Conservation (phyloP, 2,888 invertebrate genomes). For the Tenthredo distinguenda region DNA sequence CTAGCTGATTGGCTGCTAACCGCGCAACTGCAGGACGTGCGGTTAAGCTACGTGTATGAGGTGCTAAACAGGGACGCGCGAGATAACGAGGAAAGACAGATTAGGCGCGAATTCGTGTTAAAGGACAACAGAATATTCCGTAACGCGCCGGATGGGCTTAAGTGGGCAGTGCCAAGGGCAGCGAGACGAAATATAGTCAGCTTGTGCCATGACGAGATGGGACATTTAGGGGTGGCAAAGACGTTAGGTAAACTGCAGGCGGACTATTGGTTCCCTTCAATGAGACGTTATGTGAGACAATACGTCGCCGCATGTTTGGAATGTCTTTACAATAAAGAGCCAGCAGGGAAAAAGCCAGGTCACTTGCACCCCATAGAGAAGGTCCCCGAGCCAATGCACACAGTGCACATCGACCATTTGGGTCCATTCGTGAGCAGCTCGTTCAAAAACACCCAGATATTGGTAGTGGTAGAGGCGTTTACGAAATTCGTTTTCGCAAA, state of each 20-base stretch:
- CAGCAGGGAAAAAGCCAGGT: conserved; percentile 50
- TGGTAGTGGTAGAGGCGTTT: conserved; percentile 51
- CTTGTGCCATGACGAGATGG: conserved; percentile 57
- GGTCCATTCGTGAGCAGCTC: conserved; percentile 55
- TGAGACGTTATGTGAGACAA: conserved; percentile 57
- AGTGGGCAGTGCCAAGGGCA: conserved; percentile 53
- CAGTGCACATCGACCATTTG: conserved; percentile 57
- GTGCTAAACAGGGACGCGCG: conserved; percentile 48
- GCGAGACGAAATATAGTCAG: conserved; percentile 35
- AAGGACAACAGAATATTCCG: conserved; percentile 47
- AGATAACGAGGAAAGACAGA: conserved; percentile 41
- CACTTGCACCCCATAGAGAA: conserved; percentile 57
- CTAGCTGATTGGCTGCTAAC: conserved; percentile 60
- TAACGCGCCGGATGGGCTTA: conserved; percentile 44
- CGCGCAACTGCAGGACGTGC: conserved; percentile 54
- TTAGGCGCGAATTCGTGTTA: conserved; percentile 16
- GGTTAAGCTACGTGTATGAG: conserved; percentile 54
- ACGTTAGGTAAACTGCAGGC: conserved; percentile 55
- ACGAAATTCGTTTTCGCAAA: conserved; percentile 51
- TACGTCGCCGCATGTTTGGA: conserved; percentile 59
- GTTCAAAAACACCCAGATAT: conserved; percentile 13
- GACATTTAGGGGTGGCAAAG: conserved; percentile 59
- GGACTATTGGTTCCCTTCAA: conserved; percentile 61
- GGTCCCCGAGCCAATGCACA: conserved; percentile 56
- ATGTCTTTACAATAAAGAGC: conserved; percentile 56